phyloP scores from a whole-genome alignment of 2,888 invertebrate genomes.

The Monochamus alternatus region DNA sequence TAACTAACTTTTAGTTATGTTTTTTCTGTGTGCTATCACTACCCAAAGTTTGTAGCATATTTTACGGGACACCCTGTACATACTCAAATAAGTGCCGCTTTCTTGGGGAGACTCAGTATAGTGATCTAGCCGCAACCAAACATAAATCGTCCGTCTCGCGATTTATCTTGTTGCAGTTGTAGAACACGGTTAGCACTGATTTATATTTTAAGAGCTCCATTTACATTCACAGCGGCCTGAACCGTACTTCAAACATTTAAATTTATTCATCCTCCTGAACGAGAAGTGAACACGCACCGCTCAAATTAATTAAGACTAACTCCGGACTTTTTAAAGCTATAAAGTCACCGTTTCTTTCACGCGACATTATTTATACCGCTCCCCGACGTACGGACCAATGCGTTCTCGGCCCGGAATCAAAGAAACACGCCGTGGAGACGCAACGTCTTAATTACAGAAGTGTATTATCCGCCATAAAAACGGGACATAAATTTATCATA shows the following conservation, averaged over 20 bases:
- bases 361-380: slow-evolving; percentile 54
- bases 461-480: slow-evolving; percentile 55
- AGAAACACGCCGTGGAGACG: slow-evolving; percentile 8
- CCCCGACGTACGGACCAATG: slow-evolving; percentile 6
- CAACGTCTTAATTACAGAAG: slow-evolving; percentile 35
- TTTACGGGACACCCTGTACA: background rate
- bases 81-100: too few species aligned
- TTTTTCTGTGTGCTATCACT: too few species aligned
- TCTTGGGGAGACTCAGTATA: too few species aligned
- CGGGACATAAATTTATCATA: slow-evolving; percentile 49
- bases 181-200: slow-evolving; percentile 47
- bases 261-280: slow-evolving; percentile 57
- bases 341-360: slow-evolving; percentile 55
- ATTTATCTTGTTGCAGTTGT: slow-evolving; percentile 23
- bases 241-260: slow-evolving; percentile 52
- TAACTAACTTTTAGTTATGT: too few species aligned
- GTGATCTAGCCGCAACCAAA: background rate
- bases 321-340: slow-evolving; percentile 49
- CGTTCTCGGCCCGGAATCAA: slow-evolving; percentile 2
- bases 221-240: slow-evolving; percentile 49
- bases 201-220: slow-evolving; percentile 49
- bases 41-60: background rate
- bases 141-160: background rate
- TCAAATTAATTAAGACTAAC: slow-evolving; percentile 61
- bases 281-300: slow-evolving; percentile 56